Evolutionary conservation across 2,888 invertebrate species (phyloP), one percentile per base, ranked within the genome.

Genomic region (Sisyra nigra): DNA sequence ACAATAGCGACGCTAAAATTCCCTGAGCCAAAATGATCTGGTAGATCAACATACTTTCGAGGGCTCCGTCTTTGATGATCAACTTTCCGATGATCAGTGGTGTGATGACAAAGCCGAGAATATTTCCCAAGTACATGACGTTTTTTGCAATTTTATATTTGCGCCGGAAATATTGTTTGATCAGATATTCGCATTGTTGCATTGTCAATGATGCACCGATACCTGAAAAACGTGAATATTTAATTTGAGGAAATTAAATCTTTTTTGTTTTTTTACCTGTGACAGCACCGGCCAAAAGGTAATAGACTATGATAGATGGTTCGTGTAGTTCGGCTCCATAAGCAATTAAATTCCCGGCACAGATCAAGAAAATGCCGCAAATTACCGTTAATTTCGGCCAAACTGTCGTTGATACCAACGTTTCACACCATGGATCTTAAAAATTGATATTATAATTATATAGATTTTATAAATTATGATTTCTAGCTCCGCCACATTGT

Each of bases 301-400:
- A 66, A 14, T 70, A 68, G 60, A 46, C 66, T 63, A 44, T 67
- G 63, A 40, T 63, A 65, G 24, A 63, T 54, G 0, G 59, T n/a
- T 48, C 47, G 35, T 49, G 47, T 7, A 53, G 45, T 18, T 50
- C 51, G 7, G 61, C 54, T 69, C 69, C 1, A 66, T 64, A 46
- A 60, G 69, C 49, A 64, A 72, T 56, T 38, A 75, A 53, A 1
- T 74, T 62, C 9, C 74, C 74, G 1, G 72, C 70, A 40, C 72
- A 72, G 0, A 68, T 69, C 50, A 74, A 51, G 51, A 73, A 72
- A 30, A 72, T 63, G 3, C 73, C 74, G 2, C 71, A 61, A 33
- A 71, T 58, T 1, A 69, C 68, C 50, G 73, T 70, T 34, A 74
- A 63, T 46, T 72, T 57, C 1, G 74, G 74, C 71, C 72, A 72